Base-by-base conservation (phyloP, 2,888 invertebrate genomes). In the Salticus scenicus region DNA sequence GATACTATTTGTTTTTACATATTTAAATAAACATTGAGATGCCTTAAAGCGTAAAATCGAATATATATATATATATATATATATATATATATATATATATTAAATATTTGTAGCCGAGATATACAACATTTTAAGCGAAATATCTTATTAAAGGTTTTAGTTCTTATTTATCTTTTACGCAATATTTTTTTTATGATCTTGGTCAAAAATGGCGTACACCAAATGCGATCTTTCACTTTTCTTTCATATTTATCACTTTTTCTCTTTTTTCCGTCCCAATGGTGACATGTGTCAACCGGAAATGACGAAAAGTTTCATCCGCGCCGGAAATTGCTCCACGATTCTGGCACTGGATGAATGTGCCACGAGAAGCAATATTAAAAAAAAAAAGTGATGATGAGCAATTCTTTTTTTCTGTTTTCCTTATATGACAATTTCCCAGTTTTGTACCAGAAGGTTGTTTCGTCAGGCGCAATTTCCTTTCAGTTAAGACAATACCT, bases 301-400 rank as follows among this genome's bases (percentile, higher is more conserved):
- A 80, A 80, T 80, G 73, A 73, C 72, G 73, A 28, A 42, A 57
- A 67, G 73, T 27, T 66, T 66, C 66, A 1, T 31, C 31, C 31
- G 12, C 30, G 30, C 80, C 80, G 80, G 80, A 80, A 80, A 80
- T 80, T 80, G 80, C 66, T 80, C 72, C 67, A 64, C 33, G 31
- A 72, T 47, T 73, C 72, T n/a, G 37, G 63, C 69, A 69, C 51
- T 27, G 41, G 51, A 30, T 33, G 47, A 76, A 75, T 64, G 64
- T 66, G 5, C 63, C 33, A 63, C 57, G 57, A 57, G 24, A 57
- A 57, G 17, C 24, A 24, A 57, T 57, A 57, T 24, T 57, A 17
- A 17, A 57, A 47, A 47, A 17, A 17, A 17, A 17, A 17, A 47
- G 37, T 24, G 17, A 57, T 57, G 57, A 57, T 57, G 57, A 57